Conservation (phyloP, 2,888 invertebrate species). For the Hypomecis punctinalis region DNA sequence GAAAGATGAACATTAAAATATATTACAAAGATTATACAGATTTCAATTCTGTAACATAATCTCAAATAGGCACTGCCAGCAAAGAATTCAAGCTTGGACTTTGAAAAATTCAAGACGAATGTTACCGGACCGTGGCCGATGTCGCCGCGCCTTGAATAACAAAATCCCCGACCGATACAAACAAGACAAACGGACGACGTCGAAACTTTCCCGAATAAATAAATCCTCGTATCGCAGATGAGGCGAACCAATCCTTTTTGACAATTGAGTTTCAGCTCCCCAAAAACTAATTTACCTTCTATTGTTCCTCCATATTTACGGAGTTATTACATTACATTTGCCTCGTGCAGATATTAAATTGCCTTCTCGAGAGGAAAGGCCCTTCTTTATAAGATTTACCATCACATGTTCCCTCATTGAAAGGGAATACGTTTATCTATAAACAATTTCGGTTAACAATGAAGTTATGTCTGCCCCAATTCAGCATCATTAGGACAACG, state of each 20-base stretch:
- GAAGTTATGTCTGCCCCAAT: constrained; percentile 42
- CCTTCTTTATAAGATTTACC: constrained; percentile 66
- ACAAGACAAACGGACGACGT: constrained; percentile 46
- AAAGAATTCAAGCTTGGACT: constrained; percentile 45
- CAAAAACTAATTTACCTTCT: constrained; percentile 78
- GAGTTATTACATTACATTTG: constrained; percentile 75
- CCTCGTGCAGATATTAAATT: constrained; percentile 79
- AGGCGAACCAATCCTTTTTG: constrained; percentile 65
- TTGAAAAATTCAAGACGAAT: constrained; percentile 51
- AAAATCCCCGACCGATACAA: constrained; percentile 48
- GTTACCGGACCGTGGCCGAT: constrained; percentile 46
- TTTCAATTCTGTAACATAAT: too few species aligned
- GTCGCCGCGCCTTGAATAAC: constrained; percentile 51
- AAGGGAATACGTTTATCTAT: constrained; percentile 46
- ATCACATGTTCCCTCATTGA: constrained; percentile 43
- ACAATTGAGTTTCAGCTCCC: constrained; percentile 74
- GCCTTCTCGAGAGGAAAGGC: constrained; percentile 61
- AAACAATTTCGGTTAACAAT: constrained; percentile 49
- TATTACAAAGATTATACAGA: too few species aligned
- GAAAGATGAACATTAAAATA: too few species aligned
- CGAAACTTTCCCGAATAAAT: constrained; percentile 49
- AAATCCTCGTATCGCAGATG: constrained; percentile 51
- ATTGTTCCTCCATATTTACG: constrained; percentile 79
- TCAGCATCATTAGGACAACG: constrained; percentile 31
- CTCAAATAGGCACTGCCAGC: constrained; percentile 24